Evolutionary conservation across 1,140 invertebrate species (phyloP), one percentile per base, ranked within the genome.

Genomic region (Megalonaias nervosa): DNA sequence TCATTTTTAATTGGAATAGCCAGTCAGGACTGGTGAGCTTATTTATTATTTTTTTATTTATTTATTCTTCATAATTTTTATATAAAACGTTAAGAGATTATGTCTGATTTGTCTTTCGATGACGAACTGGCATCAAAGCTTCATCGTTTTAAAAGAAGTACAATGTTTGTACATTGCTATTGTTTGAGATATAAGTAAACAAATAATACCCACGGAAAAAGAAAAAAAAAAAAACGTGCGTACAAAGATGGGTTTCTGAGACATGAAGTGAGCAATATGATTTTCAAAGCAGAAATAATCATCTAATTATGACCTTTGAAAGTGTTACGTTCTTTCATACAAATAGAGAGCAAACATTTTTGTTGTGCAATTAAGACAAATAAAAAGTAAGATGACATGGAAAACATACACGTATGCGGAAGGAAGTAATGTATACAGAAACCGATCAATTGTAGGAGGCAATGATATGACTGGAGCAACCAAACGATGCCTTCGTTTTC

Each of bases 1-100:
- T 85, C n/a, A 17, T 85, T 13, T 81, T 81, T 73, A 60, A 77
- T 5, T 79, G 81, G 74, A 67, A 84, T 61, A 67, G 67, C 26
- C 26, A 67, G 56, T 81, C 85, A 13, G 83, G 65, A 57, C 73
- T 86, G 76, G 85, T 86, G 78, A 77, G 77, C 78, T 26, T 26
- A 48, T 38, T 64, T 38, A 4, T 21, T 11, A 68, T 12, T 14
- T 9, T 12, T 38, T 64, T 38, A 38, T 55, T 68, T 23, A 14
- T 68, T 68, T 68, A 68, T 68, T 23, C n/a, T 68, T 21, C 16
- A 67, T 21, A 38, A 38, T 38, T 38, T 38, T 38, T 38, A 38
- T 5, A 38, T 38, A 38, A 5, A 38, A 38, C 26, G 17, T 16
- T 66, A 5, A 21, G 65, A 31, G n/a, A 23, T 31, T 48, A n/a